A percentile compares a stretch with the other conserved stretches of the same genome.
phyloP scores from a whole-genome alignment of 2,888 invertebrate genomes.

The Metalampra italica region DNA sequence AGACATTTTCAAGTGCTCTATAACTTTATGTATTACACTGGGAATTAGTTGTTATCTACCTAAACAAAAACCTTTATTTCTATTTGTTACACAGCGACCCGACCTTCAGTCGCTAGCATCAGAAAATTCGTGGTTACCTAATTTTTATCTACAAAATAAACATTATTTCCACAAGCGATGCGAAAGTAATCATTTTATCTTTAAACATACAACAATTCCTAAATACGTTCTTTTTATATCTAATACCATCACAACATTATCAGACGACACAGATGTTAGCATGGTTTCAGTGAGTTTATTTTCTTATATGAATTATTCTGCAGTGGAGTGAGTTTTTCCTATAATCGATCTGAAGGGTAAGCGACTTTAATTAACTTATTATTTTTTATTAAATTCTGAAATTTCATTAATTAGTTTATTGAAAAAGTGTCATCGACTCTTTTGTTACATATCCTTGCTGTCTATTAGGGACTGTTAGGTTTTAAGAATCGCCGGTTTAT shows the following conservation, averaged over 20 bases:
- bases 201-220: not conserved
- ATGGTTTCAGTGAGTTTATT: slow-evolving; percentile 4
- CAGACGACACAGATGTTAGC: not conserved
- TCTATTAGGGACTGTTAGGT: too few relatives aligned
- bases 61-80: too few relatives aligned
- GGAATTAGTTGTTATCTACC: too few relatives aligned
- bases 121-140: not conserved
- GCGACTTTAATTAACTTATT: not conserved
- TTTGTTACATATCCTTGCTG: too few relatives aligned
- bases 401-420: not conserved
- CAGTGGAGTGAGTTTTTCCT: slow-evolving; percentile 19
- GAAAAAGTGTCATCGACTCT: too few relatives aligned
- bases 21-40: too few relatives aligned
- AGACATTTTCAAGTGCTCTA: too few relatives aligned
- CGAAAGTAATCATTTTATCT: not conserved
- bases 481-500: too few relatives aligned
- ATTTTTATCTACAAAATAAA: not conserved
- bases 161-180: not conserved
- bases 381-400: not conserved
- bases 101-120: not conserved
- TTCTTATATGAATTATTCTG: slow-evolving; percentile 19
- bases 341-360: slow-evolving; percentile 9
- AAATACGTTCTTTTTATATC: not conserved
- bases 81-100: not conserved
- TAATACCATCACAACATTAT: not conserved